phyloP scores from a whole-genome alignment of 2,888 invertebrate species.

The Steinernema carpocapsae region DNA sequence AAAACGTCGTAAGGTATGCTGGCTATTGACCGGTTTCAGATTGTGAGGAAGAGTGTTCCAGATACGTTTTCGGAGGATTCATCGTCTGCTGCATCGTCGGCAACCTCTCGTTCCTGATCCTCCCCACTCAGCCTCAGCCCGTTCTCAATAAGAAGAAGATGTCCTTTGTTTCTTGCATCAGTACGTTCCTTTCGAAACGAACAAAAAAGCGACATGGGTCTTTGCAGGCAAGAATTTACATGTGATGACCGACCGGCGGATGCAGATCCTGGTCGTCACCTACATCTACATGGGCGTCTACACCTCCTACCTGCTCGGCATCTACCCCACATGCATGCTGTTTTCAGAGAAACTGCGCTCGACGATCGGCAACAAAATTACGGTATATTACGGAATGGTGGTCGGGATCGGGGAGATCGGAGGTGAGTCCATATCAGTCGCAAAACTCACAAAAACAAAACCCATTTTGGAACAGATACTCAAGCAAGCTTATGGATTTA shows the following conservation, averaged over 20 bases:
- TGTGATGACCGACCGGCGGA: constrained; percentile 23
- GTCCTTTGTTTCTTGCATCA: constrained; percentile 11
- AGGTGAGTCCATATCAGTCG: not conserved
- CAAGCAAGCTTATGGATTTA: too few species aligned
- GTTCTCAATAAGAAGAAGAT: not conserved
- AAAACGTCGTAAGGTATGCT: constrained; percentile 11
- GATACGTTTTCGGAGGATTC: constrained; percentile 25
- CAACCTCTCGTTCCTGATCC: not conserved
- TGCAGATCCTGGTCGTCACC: not conserved
- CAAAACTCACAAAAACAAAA: too few species aligned
- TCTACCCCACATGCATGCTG: constrained; percentile 25
- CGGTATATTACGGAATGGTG: not conserved
- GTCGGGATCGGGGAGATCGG: constrained; percentile 13
- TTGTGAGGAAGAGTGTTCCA: not conserved
- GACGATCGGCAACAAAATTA: not conserved
- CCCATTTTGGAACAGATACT: too few species aligned
- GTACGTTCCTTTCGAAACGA: not conserved
- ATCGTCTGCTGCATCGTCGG: constrained; percentile 3
- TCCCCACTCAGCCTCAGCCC: not conserved
- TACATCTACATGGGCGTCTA: constrained; percentile 13
- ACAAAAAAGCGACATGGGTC: not conserved
- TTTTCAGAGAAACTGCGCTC: not conserved
- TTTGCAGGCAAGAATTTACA: constrained; percentile 22
- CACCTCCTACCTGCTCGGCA: constrained; percentile 5
- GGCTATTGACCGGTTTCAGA: not conserved